These are phyloP conservation scores for Ploceus nigricollis DNA, from an alignment of 2,113 vertebrate species.

Conservation along the genomic window DNA sequence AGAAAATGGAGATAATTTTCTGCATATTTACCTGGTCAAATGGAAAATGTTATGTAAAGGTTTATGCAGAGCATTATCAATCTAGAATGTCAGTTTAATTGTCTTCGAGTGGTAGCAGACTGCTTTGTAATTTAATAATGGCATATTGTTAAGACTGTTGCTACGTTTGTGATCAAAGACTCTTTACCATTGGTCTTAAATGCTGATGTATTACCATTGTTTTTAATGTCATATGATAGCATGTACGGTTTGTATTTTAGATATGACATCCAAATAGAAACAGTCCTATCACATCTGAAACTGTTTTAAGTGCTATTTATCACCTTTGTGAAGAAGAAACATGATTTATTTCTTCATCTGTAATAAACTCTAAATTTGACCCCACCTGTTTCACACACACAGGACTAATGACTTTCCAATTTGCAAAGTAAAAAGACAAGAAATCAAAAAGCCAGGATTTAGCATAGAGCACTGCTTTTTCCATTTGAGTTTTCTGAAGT, in stretches of 20 bases:
- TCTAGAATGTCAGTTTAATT: not conserved
- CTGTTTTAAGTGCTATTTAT: not conserved
- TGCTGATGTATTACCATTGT: not conserved
- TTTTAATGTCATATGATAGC: not conserved
- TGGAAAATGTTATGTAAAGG: not conserved
- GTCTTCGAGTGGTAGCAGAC: not conserved
- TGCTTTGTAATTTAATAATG: slow-evolving; percentile 22
- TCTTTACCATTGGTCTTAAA: slow-evolving; percentile 3
- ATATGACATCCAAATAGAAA: slow-evolving; percentile 1
- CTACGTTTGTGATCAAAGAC: not conserved
- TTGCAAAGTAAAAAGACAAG: not conserved
- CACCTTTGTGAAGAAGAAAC: not conserved
- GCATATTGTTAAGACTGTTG: slow-evolving; percentile 2
- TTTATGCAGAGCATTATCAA: not conserved
- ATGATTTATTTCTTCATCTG: not conserved
- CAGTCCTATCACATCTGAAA: not conserved
- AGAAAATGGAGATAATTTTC: not conserved
- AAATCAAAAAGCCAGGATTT: not conserved
- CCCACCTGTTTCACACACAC: not conserved
- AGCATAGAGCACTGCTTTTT: not conserved
- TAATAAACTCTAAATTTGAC: not conserved
- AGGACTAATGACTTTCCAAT: not conserved
- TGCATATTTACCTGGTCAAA: not conserved
- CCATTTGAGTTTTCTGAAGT: not conserved
- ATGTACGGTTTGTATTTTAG: not conserved